Percentiles rank a stretch among this genome's conserved stretches.
These are phyloP conservation scores for Catagonus wagneri DNA, from an alignment of 2,113 vertebrate species.

Conservation along the genomic window DNA sequence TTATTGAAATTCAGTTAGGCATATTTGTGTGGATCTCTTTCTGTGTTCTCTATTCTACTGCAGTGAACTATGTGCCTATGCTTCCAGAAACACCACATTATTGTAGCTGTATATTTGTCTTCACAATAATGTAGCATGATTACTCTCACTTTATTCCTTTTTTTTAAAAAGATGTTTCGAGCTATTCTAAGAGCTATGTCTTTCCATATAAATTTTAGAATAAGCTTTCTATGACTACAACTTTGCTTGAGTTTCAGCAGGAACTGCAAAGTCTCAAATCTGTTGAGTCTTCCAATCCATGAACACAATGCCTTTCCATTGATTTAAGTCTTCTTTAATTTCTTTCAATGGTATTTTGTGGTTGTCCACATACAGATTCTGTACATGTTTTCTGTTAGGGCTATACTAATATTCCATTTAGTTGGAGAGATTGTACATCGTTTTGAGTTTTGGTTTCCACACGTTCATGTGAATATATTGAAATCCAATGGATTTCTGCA, in stretches of 20 bases:
- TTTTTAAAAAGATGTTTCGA: not conserved
- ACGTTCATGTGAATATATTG: not conserved
- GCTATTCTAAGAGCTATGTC: not conserved
- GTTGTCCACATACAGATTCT: not conserved
- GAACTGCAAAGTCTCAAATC: not conserved
- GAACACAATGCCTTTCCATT: not conserved
- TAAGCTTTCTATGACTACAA: not conserved
- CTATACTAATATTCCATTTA: constrained; percentile 1
- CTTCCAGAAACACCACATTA: not conserved
- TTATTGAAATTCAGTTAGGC: not conserved
- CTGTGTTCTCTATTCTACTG: not conserved
- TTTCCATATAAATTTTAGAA: constrained; percentile 40
- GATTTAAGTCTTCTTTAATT: not conserved
- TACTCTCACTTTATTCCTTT: not conserved
- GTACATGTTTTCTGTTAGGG: not conserved
- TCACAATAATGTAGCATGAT: not conserved
- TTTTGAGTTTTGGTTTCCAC: not conserved
- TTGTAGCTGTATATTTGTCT: not conserved
- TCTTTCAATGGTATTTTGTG: not conserved
- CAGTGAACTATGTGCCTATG: not conserved
- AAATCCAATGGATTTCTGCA: not conserved
- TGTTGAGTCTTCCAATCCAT: not conserved
- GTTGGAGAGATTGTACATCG: not conserved
- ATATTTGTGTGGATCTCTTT: not conserved
- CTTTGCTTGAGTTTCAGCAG: not conserved